These are phyloP conservation scores for Brachystomella parvula DNA, from an alignment of 1,140 invertebrate species.

Conservation along the genomic window DNA sequence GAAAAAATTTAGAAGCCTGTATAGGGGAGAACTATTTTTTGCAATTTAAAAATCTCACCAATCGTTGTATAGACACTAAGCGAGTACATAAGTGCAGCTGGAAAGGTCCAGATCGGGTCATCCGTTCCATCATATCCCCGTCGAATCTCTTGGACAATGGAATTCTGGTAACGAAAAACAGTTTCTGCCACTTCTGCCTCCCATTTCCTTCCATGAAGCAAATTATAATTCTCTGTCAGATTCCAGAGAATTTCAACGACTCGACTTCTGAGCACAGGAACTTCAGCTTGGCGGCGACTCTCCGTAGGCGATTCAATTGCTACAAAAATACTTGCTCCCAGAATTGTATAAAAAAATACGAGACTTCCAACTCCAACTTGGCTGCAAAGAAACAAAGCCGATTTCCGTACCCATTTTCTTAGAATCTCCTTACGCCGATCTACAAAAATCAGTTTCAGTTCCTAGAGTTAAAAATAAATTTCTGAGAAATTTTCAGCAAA, in stretches of 20 bases:
- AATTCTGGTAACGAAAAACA: conserved; percentile 45
- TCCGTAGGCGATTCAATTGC: conserved; percentile 48
- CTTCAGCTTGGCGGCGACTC: conserved; percentile 40
- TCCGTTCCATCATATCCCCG: conserved; percentile 49
- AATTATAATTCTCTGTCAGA: conserved; percentile 45
- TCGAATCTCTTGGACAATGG: conserved; percentile 42
- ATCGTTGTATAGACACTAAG: conserved; percentile 56
- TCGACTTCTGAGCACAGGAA: conserved; percentile 37
- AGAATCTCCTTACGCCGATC: too few species aligned
- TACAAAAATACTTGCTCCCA: conserved; percentile 56
- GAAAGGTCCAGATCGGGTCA: conserved; percentile 46
- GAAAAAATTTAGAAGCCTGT: background rate
- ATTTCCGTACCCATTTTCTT: conserved; percentile 47
- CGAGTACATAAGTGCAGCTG: conserved; percentile 53
- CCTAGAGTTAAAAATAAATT: too few species aligned
- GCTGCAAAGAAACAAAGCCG: conserved; percentile 51
- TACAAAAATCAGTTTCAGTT: too few species aligned
- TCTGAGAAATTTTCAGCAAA: too few species aligned
- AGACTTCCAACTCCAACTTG: conserved; percentile 51
- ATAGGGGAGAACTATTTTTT: background rate
- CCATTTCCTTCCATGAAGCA: conserved; percentile 49
- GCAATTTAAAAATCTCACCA: conserved; percentile 41
- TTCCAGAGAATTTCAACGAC: conserved; percentile 44
- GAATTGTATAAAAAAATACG: conserved; percentile 53
- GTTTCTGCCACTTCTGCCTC: conserved; percentile 44